Conservation (phyloP, 2,797 vertebrate species). For the Oryzias dopingdopingensis region DNA sequence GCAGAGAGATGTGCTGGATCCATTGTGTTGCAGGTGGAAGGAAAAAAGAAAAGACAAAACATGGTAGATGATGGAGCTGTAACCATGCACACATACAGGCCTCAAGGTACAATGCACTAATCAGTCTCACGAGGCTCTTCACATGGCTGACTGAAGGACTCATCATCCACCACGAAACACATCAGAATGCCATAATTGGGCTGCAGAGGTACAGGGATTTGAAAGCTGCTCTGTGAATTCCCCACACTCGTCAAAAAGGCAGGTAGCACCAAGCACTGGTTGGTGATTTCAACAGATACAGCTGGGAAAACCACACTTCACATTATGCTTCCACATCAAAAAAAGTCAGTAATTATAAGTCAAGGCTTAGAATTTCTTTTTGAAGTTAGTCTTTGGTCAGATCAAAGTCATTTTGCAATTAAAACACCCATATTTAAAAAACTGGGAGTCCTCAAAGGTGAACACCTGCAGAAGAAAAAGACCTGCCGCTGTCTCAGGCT, state of each 20-base stretch:
- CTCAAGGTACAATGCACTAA: constrained; percentile 34
- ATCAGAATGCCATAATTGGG: constrained; percentile 43
- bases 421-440: too few species aligned
- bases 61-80: constrained; percentile 11
- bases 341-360: constrained; percentile 21
- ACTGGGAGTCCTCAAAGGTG: too few species aligned
- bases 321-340: constrained; percentile 34
- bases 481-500: constrained; percentile 14
- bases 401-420: constrained; percentile 3
- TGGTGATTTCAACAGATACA: constrained; percentile 29
- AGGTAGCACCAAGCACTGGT: constrained; percentile 24
- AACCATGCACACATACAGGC: constrained; percentile 4
- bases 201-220: constrained; percentile 21
- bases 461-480: constrained; percentile 32
- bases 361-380: constrained; percentile 43
- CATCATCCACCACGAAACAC: constrained; percentile 23
- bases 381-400: constrained; percentile 36
- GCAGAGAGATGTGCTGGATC: constrained; percentile 14
- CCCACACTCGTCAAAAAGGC: constrained; percentile 16
- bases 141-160: constrained; percentile 34
- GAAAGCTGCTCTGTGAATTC: constrained; percentile 17
- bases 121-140: constrained; percentile 63
- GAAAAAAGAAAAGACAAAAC: constrained; percentile 4
- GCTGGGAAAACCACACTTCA: constrained; percentile 33
- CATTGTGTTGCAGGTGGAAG: constrained; percentile 17